Percentiles rank a stretch among this genome's conserved stretches.
These are phyloP conservation scores for Tupiocoris notatus DNA, from an alignment of 2,888 invertebrate species.

Conservation along the genomic window DNA sequence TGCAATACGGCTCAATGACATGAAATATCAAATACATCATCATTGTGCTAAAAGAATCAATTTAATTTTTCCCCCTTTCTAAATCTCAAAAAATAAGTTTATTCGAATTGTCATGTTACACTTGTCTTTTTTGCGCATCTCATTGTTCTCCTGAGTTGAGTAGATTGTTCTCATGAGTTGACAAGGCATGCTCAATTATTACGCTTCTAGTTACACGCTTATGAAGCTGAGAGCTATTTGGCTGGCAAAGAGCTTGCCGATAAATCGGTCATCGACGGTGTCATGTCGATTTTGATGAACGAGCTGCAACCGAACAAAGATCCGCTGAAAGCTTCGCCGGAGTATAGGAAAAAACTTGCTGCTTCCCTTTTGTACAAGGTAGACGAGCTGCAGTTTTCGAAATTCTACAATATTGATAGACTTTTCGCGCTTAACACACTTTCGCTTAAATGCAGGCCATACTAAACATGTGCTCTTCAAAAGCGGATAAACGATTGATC, in stretches of 20 bases:
- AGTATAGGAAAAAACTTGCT: conserved; percentile 69
- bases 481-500: conserved; percentile 12
- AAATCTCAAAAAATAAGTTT: no score
- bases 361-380: conserved; percentile 79
- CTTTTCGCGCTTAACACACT: not conserved
- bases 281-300: conserved; percentile 57
- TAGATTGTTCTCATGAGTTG: no score
- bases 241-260: conserved; percentile 56
- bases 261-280: conserved; percentile 56
- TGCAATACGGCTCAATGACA: no score
- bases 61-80: no score
- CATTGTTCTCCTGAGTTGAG: no score
- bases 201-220: conserved; percentile 47
- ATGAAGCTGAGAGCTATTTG: conserved; percentile 44
- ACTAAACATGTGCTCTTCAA: conserved; percentile 12
- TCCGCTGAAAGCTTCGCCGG: conserved; percentile 60
- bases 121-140: no score
- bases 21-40: no score
- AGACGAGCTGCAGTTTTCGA: no score
- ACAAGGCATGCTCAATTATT: no score
- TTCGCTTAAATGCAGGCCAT: conserved; percentile 1
- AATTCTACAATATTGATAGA: no score
- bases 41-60: no score
- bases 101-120: no score
- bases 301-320: conserved; percentile 66